phyloP scores from a whole-genome alignment of 2,888 invertebrate species.

The Chalcis sispes region DNA sequence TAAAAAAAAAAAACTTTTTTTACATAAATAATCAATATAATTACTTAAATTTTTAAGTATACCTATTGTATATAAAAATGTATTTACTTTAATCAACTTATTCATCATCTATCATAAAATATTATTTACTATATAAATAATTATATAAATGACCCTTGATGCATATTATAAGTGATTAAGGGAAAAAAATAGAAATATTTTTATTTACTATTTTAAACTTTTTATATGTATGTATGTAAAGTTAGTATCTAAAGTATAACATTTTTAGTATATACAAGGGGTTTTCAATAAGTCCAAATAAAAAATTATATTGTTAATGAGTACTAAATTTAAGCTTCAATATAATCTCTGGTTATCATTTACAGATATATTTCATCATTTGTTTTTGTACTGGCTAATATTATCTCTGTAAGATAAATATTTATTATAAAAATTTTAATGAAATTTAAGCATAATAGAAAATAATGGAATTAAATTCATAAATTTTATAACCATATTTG shows the following conservation, averaged over 20 bases:
- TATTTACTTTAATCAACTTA: slow-evolving; percentile 31
- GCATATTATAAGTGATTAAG: neutral
- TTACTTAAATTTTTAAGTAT: slow-evolving; percentile 27
- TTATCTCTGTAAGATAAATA: too few species aligned
- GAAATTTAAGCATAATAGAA: too few species aligned
- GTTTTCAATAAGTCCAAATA: too few species aligned
- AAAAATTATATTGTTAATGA: too few species aligned
- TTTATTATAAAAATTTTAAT: too few species aligned
- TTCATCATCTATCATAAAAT: slow-evolving; percentile 31
- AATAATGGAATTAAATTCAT: too few species aligned
- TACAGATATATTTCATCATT: too few species aligned
- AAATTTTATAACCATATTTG: too few species aligned
- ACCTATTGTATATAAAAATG: slow-evolving; percentile 44
- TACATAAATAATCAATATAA: slow-evolving; percentile 11
- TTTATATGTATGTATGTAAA: slow-evolving; percentile 19
- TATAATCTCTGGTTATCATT: too few species aligned
- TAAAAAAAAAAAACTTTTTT: slow-evolving; percentile 6
- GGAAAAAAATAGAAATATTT: slow-evolving; percentile 22
- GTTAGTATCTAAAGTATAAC: slow-evolving; percentile 1
- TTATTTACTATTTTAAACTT: slow-evolving; percentile 15
- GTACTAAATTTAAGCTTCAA: too few species aligned
- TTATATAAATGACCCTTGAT: slow-evolving; percentile 10
- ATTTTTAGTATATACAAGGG: too few species aligned
- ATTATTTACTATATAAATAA: slow-evolving; percentile 36
- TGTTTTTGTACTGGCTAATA: too few species aligned